Conservation (phyloP, 2,113 vertebrate genomes). For the Tupaia chinensis region DNA sequence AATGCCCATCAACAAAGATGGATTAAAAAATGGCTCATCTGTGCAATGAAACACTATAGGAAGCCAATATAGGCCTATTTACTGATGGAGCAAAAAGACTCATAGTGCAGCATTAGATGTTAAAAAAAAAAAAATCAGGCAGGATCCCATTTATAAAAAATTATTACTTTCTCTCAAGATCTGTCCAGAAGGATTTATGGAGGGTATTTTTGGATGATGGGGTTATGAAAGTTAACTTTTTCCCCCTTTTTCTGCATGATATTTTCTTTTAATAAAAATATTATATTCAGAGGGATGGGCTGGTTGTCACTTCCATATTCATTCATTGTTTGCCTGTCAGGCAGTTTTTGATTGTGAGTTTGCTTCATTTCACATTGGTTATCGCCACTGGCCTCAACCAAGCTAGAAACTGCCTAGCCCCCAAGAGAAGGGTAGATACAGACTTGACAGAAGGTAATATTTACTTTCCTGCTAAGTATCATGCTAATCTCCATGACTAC, state of each 20-base stretch:
- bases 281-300: not conserved
- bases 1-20: conserved; percentile 44
- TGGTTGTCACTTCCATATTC: not conserved
- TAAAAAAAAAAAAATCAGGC: not conserved
- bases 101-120: not conserved
- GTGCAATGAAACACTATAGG: conserved; percentile 54
- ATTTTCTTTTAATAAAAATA: conserved; percentile 37
- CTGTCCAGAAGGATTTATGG: not conserved
- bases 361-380: not conserved
- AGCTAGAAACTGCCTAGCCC: not conserved
- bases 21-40: conserved; percentile 59
- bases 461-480: not conserved
- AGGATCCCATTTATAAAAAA: not conserved
- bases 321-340: not conserved
- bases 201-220: not conserved
- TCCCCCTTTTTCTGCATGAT: not conserved
- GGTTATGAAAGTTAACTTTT: not conserved
- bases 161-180: conserved; percentile 28
- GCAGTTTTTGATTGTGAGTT: not conserved
- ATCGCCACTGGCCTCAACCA: not conserved
- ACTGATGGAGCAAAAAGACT: not conserved
- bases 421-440: not conserved
- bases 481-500: not conserved
- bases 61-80: not conserved
- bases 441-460: not conserved